Evolutionary conservation across 1,140 invertebrate species (phyloP).

Genomic region (Centruroides sculpturatus): DNA sequence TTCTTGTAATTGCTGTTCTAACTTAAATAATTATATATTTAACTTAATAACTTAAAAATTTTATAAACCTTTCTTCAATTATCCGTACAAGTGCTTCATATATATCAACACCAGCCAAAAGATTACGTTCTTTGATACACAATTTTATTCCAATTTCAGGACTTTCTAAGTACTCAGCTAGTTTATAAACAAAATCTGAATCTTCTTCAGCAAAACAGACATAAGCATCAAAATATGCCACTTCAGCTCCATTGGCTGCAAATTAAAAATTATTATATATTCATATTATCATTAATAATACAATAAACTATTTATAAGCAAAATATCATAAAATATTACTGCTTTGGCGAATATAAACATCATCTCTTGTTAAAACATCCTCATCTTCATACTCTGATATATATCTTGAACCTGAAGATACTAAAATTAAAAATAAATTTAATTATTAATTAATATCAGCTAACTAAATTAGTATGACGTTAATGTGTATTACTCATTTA

Average conservation of each 20-base stretch:
- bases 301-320: background rate
- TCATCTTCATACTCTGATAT: background rate
- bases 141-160: slow-evolving; percentile 22
- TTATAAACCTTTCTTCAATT: slow-evolving; percentile 22
- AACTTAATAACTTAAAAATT: background rate
- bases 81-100: slow-evolving; percentile 26
- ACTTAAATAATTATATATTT: background rate
- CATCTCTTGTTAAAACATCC: slow-evolving; percentile 4
- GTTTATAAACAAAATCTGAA: slow-evolving; percentile 25
- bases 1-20: background rate
- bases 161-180: slow-evolving; percentile 25
- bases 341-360: slow-evolving; percentile 1
- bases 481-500: background rate
- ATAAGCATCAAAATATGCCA: slow-evolving; percentile 27
- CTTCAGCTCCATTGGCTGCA: background rate
- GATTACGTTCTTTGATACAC: slow-evolving; percentile 27
- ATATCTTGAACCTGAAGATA: background rate
- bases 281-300: background rate
- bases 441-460: background rate
- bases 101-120: slow-evolving; percentile 24
- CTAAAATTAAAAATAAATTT: background rate
- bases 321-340: background rate
- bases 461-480: background rate
- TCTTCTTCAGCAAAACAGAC: slow-evolving; percentile 29
- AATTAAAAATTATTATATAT: background rate